Evolutionary conservation across 2,113 vertebrate species (phyloP).

Genomic region (Nestor notabilis): DNA sequence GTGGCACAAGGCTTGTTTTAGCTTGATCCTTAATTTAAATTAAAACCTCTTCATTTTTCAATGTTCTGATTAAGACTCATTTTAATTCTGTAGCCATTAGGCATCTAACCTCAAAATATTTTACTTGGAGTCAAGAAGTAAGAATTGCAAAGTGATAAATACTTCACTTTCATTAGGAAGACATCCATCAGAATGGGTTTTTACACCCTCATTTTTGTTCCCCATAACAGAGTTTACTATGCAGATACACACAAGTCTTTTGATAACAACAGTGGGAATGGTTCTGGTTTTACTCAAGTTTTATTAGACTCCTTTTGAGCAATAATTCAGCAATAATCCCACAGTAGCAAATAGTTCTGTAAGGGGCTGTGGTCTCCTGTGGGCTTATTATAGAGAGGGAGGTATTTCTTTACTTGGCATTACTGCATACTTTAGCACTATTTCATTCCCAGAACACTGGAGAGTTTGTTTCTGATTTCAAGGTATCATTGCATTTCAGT

Average conservation of each 20-base stretch:
- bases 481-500: neutral
- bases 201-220: constrained; percentile 4
- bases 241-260: constrained; percentile 19
- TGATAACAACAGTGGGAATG: constrained; percentile 23
- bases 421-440: neutral
- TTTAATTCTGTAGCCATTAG: neutral
- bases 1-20: neutral
- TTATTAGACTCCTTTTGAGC: constrained; percentile 57
- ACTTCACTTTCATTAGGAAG: neutral
- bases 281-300: constrained; percentile 61
- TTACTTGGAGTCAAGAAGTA: neutral
- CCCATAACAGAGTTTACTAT: constrained; percentile 2
- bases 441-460: constrained; percentile 24
- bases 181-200: neutral
- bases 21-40: neutral
- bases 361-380: constrained; percentile 41
- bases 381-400: constrained; percentile 47
- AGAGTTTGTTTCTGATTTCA: constrained; percentile 52
- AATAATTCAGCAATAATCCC: constrained; percentile 55
- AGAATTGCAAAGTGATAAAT: neutral
- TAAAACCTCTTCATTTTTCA: neutral
- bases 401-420: constrained; percentile 43
- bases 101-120: neutral
- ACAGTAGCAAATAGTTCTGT: constrained; percentile 40
- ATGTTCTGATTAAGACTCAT: neutral